Evolutionary conservation across 2,888 invertebrate species (phyloP), one percentile per base, ranked within the genome.

Genomic region (Euclidia mi): DNA sequence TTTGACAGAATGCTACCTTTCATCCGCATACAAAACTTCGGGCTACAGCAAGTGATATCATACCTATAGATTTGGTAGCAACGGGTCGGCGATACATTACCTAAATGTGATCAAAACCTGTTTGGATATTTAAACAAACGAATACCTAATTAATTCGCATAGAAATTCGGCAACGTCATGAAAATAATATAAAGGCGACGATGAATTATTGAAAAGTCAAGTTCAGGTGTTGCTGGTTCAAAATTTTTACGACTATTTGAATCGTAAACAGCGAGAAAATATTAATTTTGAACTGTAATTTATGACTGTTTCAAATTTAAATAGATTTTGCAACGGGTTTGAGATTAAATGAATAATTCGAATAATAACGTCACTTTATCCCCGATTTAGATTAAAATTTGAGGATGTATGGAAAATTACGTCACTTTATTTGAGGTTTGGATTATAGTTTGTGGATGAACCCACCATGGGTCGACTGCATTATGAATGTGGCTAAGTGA

Each of bases 181-280:
- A 45, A 57, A 49, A 58, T 47, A 44, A 35, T 46, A 40, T 41
- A 35, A 46, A 12, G 42, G 41, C 14, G 14, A n/a, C 17, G n/a
- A 42, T 53, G 49, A 51, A 52, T 38, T 52, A 61, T 20, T 32
- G 38, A 12, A 29, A 31, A 71, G 40, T 63, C 51, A 56, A 53
- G 25, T 10, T 10, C 72, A 70, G 73, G 69, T 72, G 69, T 47
- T 45, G 11, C 50, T 35, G 35, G 20, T 38, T 7, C 9, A 41
- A 55, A 18, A 35, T 57, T 52, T 68, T 68, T 71, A 68, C 49
- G 56, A 57, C 31, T 51, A 17, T 10, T 17, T 15, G 35, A 51
- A 38, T 51, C 37, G 31, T 44, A 51, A 51, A 51, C 35, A 38
- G 31, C 10, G 38, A 38, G 32, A 42, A 49, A 44, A 35, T 51